Percentiles rank a stretch among this genome's conserved stretches.
Conservation (phyloP, 1,140 invertebrate species). For the Pseudoatta argentina region DNA sequence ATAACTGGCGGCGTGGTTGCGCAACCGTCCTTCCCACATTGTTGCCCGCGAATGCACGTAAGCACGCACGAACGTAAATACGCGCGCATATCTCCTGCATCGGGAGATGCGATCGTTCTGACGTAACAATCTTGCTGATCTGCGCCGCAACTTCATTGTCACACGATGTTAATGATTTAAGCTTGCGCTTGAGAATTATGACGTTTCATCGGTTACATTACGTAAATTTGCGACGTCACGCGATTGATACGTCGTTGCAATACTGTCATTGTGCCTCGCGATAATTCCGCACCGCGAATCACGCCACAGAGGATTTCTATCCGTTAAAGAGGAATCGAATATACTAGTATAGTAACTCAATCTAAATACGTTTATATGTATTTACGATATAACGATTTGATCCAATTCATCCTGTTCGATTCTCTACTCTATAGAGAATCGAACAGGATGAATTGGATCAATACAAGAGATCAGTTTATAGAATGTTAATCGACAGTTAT, state of each 20-base stretch:
- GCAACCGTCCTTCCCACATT: slow-evolving; percentile 69
- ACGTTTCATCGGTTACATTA: slow-evolving; percentile 38
- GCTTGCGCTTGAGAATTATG: slow-evolving; percentile 30
- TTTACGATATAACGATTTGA: background rate
- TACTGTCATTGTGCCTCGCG: background rate
- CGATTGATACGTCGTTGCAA: slow-evolving; percentile 40
- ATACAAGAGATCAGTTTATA: no score
- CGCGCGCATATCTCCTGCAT: slow-evolving; percentile 7
- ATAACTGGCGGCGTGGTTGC: slow-evolving; percentile 67
- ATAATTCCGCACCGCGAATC: slow-evolving; percentile 1
- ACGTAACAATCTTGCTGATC: slow-evolving; percentile 54
- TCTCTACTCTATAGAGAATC: no score
- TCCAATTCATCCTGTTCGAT: no score
- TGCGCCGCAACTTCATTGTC: slow-evolving; percentile 1
- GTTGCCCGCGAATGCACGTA: slow-evolving; percentile 59
- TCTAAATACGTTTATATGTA: background rate
- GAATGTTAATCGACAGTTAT: no score
- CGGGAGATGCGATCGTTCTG: slow-evolving; percentile 53
- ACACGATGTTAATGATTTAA: slow-evolving; percentile 30
- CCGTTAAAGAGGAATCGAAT: background rate
- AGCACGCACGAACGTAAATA: slow-evolving; percentile 18
- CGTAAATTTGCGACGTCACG: slow-evolving; percentile 37
- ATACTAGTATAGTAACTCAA: background rate
- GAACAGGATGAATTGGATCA: no score
- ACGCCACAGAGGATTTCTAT: background rate